Conservation (phyloP, 2,888 invertebrate species). For the Scaptomyza tumidula region DNA sequence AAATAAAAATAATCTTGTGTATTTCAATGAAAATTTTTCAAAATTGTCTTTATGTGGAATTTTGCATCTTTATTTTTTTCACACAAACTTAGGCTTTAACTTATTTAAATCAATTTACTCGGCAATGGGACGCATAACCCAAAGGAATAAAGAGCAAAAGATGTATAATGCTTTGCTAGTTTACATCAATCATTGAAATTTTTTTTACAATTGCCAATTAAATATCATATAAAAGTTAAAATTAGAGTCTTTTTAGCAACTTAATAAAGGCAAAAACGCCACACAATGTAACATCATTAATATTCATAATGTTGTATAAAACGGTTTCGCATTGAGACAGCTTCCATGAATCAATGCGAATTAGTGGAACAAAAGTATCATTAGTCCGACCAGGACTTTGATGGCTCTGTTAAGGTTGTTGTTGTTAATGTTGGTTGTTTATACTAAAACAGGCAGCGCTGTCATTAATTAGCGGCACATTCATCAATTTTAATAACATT, state of each 20-base stretch:
- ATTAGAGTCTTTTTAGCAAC: constrained; percentile 5
- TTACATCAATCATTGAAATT: too few species aligned
- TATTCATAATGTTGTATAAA: constrained; percentile 52
- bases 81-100: too few species aligned
- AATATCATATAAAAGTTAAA: neutral
- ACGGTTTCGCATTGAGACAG: constrained; percentile 10
- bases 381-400: constrained; percentile 44
- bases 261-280: constrained; percentile 19
- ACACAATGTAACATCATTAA: constrained; percentile 70
- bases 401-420: constrained; percentile 17
- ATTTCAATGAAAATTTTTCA: too few species aligned
- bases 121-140: too few species aligned
- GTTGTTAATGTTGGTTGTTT: constrained; percentile 12
- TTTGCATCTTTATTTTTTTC: too few species aligned
- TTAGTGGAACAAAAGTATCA: constrained; percentile 67
- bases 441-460: constrained; percentile 44
- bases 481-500: constrained; percentile 84
- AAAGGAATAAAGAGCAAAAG: too few species aligned
- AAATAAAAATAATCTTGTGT: too few species aligned
- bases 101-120: too few species aligned
- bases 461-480: constrained; percentile 82
- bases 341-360: constrained; percentile 56
- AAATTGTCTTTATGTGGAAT: too few species aligned
- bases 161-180: too few species aligned
- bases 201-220: too few species aligned